These are phyloP conservation scores for Carassius auratus DNA, from an alignment of 2,113 vertebrate genomes.

Conservation along the genomic window DNA sequence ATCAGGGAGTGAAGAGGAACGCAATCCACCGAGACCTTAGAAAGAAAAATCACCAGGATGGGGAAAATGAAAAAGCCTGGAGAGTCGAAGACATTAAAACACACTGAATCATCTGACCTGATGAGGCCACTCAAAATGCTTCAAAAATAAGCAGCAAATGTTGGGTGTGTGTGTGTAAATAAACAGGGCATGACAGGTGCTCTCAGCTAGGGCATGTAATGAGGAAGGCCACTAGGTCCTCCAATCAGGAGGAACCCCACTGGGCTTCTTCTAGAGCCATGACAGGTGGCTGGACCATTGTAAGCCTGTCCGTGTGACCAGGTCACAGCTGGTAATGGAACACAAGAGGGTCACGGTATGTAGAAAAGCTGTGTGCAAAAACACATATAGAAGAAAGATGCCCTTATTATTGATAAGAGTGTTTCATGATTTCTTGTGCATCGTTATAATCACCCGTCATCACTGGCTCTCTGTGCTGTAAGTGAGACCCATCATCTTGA, in stretches of 20 bases:
- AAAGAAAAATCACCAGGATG: neutral
- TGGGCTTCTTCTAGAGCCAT: slow-evolving; percentile 28
- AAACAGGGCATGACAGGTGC: slow-evolving; percentile 21
- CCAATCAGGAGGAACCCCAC: slow-evolving; percentile 27
- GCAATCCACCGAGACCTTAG: neutral
- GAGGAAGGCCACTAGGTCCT: slow-evolving; percentile 19
- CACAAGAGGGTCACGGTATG: neutral
- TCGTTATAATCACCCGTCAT: neutral
- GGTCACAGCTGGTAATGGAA: neutral
- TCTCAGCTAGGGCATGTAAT: slow-evolving; percentile 3
- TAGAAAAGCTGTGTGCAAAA: neutral
- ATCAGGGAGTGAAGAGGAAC: slow-evolving; percentile 4
- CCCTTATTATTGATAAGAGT: neutral
- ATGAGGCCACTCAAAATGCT: neutral
- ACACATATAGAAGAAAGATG: neutral
- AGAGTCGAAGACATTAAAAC: neutral
- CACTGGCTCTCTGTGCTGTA: neutral
- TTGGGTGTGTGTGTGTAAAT: slow-evolving; percentile 1
- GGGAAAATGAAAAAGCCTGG: neutral
- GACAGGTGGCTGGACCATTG: slow-evolving; percentile 24
- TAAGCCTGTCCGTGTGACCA: neutral
- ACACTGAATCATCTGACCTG: neutral
- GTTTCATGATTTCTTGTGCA: neutral
- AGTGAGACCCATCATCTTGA: slow-evolving; percentile 2
- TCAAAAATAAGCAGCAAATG: neutral